Evolutionary conservation across 2,113 vertebrate species (phyloP), one percentile per base, ranked within the genome.

Genomic region (Numenius arquata): DNA sequence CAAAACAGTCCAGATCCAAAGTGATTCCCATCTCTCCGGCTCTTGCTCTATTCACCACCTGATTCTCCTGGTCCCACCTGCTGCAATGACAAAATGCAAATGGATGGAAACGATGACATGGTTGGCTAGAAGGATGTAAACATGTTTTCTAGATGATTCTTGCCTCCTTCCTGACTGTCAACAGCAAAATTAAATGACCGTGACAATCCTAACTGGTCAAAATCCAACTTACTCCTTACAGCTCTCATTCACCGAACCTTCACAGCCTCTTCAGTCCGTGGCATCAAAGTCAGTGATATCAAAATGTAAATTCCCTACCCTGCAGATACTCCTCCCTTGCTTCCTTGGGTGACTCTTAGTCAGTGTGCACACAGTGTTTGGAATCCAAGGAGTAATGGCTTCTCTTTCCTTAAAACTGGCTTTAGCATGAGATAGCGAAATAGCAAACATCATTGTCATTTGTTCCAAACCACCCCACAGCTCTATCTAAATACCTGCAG

Each of bases 401-500:
- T 84, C 56, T 68, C 47, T 40, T 71, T 78, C 47, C 45, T 83
- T 86, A 92, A 74, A 73, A 29, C 73, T 0, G 0, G 55, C 38
- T 52, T 77, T 80, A 90, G 63, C 47, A 80, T 2, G 5, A 88
- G 58, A 88, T 25, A 4, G 2, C 1, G 0, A 78, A 84, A 77
- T 13, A 90, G 76, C 73, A 84, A 68, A 56, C 2, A 4, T n/a
- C 45, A 89, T 32, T 19, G n/a, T 50, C 36, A 58, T 92, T 90
- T 90, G 27, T 68, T 85, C 36, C 29, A 81, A 81, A 90, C 47
- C 50, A 65, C 36, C 45, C 52, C 14, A 40, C 47, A 71, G 88
- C 9, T 96, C 79, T 87, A 94, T 65, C 48, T 41, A 87, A 93
- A 87, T 53, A 94, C 58, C 66, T 84, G 30, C 76, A 93, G 80